These are phyloP conservation scores for Todiramphus chloris DNA, from an alignment of 2,113 vertebrate genomes.

Conservation along the genomic window DNA sequence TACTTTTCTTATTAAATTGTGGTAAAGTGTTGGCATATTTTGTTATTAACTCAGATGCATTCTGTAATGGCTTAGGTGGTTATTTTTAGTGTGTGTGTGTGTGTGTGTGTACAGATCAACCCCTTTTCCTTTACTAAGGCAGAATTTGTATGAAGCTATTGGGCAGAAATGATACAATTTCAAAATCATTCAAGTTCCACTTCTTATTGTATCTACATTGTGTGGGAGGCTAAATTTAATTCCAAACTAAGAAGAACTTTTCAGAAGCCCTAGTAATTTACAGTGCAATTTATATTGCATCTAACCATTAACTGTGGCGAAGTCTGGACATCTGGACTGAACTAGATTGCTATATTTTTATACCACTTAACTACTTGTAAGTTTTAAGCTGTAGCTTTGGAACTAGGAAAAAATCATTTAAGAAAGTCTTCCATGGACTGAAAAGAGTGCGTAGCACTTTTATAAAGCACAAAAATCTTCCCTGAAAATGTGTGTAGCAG, in stretches of 20 bases:
- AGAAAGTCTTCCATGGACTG: neutral
- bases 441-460: neutral
- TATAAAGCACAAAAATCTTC: neutral
- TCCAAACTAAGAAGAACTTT: neutral
- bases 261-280: neutral
- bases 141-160: neutral
- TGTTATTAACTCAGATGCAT: neutral
- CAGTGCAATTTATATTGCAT: neutral
- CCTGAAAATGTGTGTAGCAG: neutral
- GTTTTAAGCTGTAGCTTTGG: neutral
- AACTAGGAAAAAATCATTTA: neutral
- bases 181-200: neutral
- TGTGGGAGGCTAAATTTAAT: neutral
- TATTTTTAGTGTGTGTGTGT: neutral
- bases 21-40: neutral
- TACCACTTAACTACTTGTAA: neutral
- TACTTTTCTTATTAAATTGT: neutral
- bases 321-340: neutral
- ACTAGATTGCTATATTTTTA: neutral
- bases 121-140: neutral
- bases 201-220: neutral
- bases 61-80: neutral
- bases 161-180: neutral
- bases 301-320: neutral
- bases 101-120: neutral